Percentiles rank a stretch among this genome's conserved stretches.
Evolutionary conservation across 30 jellyfish, hydroid and myxozoan genomes (phyloP).

Genomic region (Mastigias papua): DNA sequence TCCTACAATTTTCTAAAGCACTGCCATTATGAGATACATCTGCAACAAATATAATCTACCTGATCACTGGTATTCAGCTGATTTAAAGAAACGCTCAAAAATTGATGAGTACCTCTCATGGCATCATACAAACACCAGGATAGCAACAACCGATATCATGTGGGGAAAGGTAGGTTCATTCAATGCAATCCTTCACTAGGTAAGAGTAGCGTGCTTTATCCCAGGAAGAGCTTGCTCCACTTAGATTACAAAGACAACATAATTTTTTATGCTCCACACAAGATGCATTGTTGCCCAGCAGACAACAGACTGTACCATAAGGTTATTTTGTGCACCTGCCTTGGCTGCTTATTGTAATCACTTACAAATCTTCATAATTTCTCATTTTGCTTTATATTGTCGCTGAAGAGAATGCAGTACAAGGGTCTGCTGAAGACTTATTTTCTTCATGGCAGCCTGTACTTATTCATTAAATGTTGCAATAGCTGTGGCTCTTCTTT

Average conservation of each 20-base stretch:
- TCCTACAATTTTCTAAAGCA: slow-evolving; percentile 16
- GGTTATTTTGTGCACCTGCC: not conserved
- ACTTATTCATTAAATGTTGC: too few relatives aligned
- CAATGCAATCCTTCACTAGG: too few relatives aligned
- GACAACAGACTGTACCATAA: not conserved
- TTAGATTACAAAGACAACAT: too few relatives aligned
- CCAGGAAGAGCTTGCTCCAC: too few relatives aligned
- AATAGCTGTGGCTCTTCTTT: too few relatives aligned
- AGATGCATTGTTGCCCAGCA: not conserved
- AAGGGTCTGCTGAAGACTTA: too few relatives aligned
- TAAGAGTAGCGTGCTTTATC: too few relatives aligned
- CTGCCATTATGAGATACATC: slow-evolving; percentile 88
- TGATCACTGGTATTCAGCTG: slow-evolving; percentile 95
- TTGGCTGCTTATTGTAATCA: not conserved
- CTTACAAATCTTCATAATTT: too few relatives aligned
- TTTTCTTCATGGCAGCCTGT: too few relatives aligned
- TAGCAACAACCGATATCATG: slow-evolving; percentile 61
- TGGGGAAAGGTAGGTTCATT: slow-evolving; percentile 63
- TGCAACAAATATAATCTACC: slow-evolving; percentile 61
- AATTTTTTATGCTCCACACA: not conserved
- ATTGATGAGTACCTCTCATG: slow-evolving; percentile 92
- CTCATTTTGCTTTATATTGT: too few relatives aligned
- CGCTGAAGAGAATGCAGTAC: too few relatives aligned
- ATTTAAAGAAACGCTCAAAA: slow-evolving; percentile 70
- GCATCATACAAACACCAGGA: slow-evolving; percentile 89